Evolutionary conservation across 2,113 vertebrate genomes (phyloP).

Genomic region (Lepus europaeus): DNA sequence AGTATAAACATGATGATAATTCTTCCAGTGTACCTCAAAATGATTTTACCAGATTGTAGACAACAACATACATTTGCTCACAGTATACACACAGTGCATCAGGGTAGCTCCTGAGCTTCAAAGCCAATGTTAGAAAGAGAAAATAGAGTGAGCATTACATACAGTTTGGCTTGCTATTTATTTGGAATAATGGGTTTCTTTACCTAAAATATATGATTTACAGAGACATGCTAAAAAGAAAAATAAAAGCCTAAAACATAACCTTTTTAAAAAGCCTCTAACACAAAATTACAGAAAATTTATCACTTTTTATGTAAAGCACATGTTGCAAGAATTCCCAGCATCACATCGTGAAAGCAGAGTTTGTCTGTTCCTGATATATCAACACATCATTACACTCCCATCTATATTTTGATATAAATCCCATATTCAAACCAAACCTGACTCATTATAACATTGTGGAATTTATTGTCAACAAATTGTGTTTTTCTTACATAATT

Average conservation of each 20-base stretch:
- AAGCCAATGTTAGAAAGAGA: background rate
- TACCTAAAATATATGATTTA: conserved; percentile 43
- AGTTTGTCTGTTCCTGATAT: background rate
- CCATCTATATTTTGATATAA: conserved; percentile 41
- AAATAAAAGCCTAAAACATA: background rate
- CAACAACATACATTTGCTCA: background rate
- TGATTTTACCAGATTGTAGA: background rate
- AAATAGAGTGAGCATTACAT: background rate
- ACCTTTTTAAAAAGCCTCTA: background rate
- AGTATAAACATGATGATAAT: background rate
- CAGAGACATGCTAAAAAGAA: conserved; percentile 35
- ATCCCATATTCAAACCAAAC: background rate
- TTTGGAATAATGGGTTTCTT: conserved; percentile 57
- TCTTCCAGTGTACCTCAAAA: background rate
- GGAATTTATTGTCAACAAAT: conserved; percentile 64
- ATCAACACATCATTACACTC: background rate
- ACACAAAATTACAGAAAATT: conserved; percentile 63
- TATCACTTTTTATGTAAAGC: conserved; percentile 46
- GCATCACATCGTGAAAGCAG: background rate
- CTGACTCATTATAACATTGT: conserved; percentile 6
- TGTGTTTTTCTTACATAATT: conserved; percentile 68
- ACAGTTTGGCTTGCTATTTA: conserved; percentile 54
- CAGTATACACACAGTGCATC: fast-evolving
- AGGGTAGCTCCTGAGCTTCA: background rate
- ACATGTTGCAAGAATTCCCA: background rate